Evolutionary conservation across 2,888 invertebrate genomes (phyloP).

Genomic region (Hymenopus coronatus): DNA sequence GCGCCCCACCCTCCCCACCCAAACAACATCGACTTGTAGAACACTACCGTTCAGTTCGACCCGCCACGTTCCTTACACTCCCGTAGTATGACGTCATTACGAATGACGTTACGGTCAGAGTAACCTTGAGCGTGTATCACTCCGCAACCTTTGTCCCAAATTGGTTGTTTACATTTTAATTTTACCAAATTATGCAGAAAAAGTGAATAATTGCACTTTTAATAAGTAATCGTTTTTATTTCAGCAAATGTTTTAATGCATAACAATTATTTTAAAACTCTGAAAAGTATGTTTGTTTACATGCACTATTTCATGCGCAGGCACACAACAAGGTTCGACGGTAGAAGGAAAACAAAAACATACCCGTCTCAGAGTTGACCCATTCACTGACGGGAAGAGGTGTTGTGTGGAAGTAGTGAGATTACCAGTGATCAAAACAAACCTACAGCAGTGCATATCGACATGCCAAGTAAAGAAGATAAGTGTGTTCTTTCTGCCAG

Average conservation of each 20-base stretch:
- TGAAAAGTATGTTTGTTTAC: slow-evolving; percentile 33
- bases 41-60: slow-evolving; percentile 21
- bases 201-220: background rate
- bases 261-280: background rate
- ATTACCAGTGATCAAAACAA: background rate
- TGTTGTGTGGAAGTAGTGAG: background rate
- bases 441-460: background rate
- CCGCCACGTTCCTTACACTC: slow-evolving; percentile 29
- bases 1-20: background rate
- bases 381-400: slow-evolving; percentile 35
- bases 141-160: slow-evolving; percentile 36
- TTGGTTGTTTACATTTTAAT: slow-evolving; percentile 34
- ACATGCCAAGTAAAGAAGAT: slow-evolving; percentile 39
- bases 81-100: slow-evolving; percentile 30
- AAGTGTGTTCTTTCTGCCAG: slow-evolving; percentile 35
- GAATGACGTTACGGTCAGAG: slow-evolving; percentile 33
- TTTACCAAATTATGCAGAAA: background rate
- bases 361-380: slow-evolving; percentile 36
- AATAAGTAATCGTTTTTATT: background rate
- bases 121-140: slow-evolving; percentile 38
- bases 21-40: background rate
- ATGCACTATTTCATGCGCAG: slow-evolving; percentile 35
- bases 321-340: slow-evolving; percentile 20
- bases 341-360: slow-evolving; percentile 39
- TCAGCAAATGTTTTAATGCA: background rate